Evolutionary conservation across 2,888 invertebrate genomes (phyloP).

Genomic region (Drosophila subquinaria): DNA sequence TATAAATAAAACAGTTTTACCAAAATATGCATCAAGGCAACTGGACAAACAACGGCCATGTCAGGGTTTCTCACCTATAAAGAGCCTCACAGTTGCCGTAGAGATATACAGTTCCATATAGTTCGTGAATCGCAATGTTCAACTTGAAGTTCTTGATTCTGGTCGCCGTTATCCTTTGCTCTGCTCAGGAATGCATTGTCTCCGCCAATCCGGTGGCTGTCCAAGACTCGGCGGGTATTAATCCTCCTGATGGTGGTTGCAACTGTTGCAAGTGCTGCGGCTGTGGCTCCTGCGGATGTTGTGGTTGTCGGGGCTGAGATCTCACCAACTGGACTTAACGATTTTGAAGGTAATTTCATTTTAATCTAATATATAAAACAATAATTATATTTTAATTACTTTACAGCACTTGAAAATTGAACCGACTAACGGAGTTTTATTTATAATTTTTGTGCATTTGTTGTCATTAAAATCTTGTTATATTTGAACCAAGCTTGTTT

Average conservation of each 20-base stretch:
- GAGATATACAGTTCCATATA: constrained; percentile 16
- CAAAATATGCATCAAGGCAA: constrained; percentile 25
- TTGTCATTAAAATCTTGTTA: constrained; percentile 30
- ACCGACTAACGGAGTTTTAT: background rate
- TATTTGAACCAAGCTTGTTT: constrained; percentile 7
- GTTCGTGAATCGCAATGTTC: constrained; percentile 40
- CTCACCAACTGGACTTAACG: background rate
- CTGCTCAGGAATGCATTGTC: constrained; percentile 30
- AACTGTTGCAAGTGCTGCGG: background rate
- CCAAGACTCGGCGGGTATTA: accelerated
- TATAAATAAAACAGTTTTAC: constrained; percentile 12
- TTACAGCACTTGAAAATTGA: constrained; percentile 6
- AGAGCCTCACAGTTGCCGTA: background rate
- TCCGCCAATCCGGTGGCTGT: constrained; percentile 3
- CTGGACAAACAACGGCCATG: constrained; percentile 52
- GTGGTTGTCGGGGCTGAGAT: background rate
- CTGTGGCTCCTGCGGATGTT: constrained; percentile 3
- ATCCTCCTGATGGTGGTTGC: background rate
- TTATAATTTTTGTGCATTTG: constrained; percentile 5
- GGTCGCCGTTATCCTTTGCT: constrained; percentile 43
- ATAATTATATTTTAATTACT: constrained; percentile 1
- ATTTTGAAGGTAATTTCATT: constrained; percentile 2
- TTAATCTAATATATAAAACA: background rate
- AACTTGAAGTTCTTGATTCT: constrained; percentile 53
- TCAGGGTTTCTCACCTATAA: constrained; percentile 34